These are phyloP conservation scores for Noctuana brunneofusca DNA, from an alignment of 2,888 invertebrate species.

Conservation along the genomic window DNA sequence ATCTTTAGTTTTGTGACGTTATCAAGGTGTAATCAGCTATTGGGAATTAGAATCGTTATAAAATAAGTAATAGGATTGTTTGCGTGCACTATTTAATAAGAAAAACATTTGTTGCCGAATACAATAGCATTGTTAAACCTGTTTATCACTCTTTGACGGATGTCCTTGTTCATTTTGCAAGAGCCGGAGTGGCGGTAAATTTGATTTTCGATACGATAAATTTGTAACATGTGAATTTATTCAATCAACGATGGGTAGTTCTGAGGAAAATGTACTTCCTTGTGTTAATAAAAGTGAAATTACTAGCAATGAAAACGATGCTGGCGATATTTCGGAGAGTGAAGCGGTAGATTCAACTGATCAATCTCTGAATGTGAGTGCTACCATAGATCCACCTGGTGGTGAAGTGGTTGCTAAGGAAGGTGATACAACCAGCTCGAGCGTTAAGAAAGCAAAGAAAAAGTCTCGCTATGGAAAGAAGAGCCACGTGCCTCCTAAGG, in stretches of 20 bases:
- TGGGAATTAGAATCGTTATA: neutral
- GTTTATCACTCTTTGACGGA: constrained; percentile 80
- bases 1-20: constrained; percentile 7
- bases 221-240: constrained; percentile 40
- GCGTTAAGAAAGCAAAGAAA: constrained; percentile 71
- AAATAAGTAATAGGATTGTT: neutral
- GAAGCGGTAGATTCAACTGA: constrained; percentile 59
- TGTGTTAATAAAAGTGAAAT: constrained; percentile 54
- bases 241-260: constrained; percentile 65
- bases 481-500: constrained; percentile 66
- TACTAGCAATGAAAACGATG: constrained; percentile 56
- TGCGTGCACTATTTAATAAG: neutral
- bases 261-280: constrained; percentile 61
- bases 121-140: constrained; percentile 62
- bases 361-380: constrained; percentile 51
- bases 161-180: constrained; percentile 79
- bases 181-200: constrained; percentile 78
- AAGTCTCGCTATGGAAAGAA: constrained; percentile 76
- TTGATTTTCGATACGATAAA: constrained; percentile 59
- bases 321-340: constrained; percentile 62
- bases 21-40: neutral
- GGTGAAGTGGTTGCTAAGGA: constrained; percentile 66
- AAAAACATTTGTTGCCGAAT: constrained; percentile 19
- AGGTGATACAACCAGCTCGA: constrained; percentile 52
- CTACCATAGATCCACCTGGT: constrained; percentile 48